phyloP scores from a whole-genome alignment of 2,888 invertebrate genomes.

The Linyphia triangularis region DNA sequence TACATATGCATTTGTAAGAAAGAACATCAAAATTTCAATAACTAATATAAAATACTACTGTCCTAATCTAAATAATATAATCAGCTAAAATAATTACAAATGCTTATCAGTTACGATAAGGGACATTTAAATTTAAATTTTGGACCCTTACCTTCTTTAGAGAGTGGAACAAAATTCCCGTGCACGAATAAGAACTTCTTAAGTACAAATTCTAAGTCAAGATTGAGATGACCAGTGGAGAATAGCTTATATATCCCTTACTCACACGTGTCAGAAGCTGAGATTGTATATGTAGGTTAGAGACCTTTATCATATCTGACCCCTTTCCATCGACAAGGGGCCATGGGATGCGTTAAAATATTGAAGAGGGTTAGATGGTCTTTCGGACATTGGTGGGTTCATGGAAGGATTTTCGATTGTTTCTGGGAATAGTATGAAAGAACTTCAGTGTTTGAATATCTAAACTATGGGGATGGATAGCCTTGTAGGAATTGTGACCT shows the following conservation, averaged over 20 bases:
- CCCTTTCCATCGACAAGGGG: conserved; percentile 5
- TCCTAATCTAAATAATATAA: too few species aligned
- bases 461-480: not conserved
- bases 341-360: conserved; percentile 10
- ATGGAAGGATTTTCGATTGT: not conserved
- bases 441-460: not conserved
- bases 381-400: not conserved
- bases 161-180: not conserved
- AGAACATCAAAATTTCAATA: too few species aligned
- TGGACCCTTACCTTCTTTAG: not conserved
- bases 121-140: too few species aligned
- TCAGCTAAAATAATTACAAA: too few species aligned
- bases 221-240: not conserved
- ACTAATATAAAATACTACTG: too few species aligned
- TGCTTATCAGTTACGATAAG: too few species aligned
- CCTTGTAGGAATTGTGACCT: too few species aligned
- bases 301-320: conserved; percentile 37
- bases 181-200: not conserved
- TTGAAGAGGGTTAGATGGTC: conserved; percentile 16
- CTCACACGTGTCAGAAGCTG: conserved; percentile 4
- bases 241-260: conserved; percentile 10
- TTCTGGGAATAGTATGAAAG: not conserved
- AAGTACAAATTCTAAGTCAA: not conserved
- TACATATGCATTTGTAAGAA: too few species aligned
- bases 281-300: conserved; percentile 35